Conservation (phyloP, 2,113 vertebrate species). For the Heterochromis multidens region DNA sequence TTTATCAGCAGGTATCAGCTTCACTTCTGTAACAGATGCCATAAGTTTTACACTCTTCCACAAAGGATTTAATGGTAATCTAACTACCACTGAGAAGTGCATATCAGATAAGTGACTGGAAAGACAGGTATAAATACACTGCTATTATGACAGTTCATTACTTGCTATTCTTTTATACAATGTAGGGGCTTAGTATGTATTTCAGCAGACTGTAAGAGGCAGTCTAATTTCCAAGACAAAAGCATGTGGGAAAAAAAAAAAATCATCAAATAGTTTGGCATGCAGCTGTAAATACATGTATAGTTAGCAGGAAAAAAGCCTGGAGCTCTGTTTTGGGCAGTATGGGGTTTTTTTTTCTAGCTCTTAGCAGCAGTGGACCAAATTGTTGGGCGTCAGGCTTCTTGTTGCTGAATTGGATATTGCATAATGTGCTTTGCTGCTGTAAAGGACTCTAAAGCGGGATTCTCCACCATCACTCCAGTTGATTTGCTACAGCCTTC, state of each 20-base stretch:
- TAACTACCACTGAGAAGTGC: no score
- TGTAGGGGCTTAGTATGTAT: no score
- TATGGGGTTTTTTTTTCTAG: neutral
- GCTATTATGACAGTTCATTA: no score
- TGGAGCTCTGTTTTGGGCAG: neutral
- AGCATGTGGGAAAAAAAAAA: neutral
- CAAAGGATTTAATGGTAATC: neutral
- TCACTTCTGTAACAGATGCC: neutral
- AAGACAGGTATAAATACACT: no score
- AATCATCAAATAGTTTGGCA: neutral
- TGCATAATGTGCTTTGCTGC: constrained; percentile 33
- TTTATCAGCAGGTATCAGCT: neutral
- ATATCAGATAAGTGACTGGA: no score
- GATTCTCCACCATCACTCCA: neutral
- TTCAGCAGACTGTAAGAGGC: neutral
- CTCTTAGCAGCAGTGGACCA: neutral
- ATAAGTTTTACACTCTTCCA: neutral
- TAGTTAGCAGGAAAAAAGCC: neutral
- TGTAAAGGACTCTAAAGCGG: neutral
- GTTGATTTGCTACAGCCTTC: neutral
- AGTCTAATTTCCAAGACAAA: neutral
- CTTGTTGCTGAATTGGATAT: neutral
- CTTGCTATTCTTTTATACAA: no score
- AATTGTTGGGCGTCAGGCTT: neutral
- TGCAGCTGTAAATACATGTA: neutral